Evolutionary conservation across 2,797 vertebrate species (phyloP).

Genomic region (Rhyacichthys aspro): DNA sequence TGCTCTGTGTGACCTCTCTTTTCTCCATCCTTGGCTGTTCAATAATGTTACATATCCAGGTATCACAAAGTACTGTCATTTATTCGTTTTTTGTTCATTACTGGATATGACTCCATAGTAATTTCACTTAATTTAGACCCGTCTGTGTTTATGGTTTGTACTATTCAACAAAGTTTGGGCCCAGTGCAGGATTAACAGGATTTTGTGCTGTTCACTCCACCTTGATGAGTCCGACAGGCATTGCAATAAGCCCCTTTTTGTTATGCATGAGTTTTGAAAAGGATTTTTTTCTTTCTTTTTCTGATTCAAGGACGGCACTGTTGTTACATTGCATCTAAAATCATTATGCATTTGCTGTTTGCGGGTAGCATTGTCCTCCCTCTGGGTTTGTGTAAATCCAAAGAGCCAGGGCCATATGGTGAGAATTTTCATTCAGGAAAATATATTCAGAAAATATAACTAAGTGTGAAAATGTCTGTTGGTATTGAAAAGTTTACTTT

Average conservation of each 20-base stretch:
- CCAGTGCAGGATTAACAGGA: constrained; percentile 40
- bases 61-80: too few species aligned
- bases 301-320: constrained; percentile 32
- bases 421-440: too few species aligned
- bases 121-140: too few species aligned
- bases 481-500: too few species aligned
- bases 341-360: constrained; percentile 16
- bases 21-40: too few species aligned
- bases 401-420: not conserved
- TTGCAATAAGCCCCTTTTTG: constrained; percentile 45
- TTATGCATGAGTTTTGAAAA: constrained; percentile 53
- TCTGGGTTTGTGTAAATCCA: constrained; percentile 1
- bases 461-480: too few species aligned
- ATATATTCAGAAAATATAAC: too few species aligned
- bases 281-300: constrained; percentile 26
- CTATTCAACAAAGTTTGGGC: constrained; percentile 2
- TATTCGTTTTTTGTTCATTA: too few species aligned
- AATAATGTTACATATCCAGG: too few species aligned
- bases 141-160: not conserved
- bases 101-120: too few species aligned
- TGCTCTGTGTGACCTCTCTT: too few species aligned
- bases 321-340: constrained; percentile 31
- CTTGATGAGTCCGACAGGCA: constrained; percentile 39
- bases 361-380: constrained; percentile 6
- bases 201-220: constrained; percentile 33